A percentile compares a stretch with the other conserved stretches of the same genome.
Evolutionary conservation across 2,797 vertebrate species (phyloP).

Genomic region (Crax fasciolata): DNA sequence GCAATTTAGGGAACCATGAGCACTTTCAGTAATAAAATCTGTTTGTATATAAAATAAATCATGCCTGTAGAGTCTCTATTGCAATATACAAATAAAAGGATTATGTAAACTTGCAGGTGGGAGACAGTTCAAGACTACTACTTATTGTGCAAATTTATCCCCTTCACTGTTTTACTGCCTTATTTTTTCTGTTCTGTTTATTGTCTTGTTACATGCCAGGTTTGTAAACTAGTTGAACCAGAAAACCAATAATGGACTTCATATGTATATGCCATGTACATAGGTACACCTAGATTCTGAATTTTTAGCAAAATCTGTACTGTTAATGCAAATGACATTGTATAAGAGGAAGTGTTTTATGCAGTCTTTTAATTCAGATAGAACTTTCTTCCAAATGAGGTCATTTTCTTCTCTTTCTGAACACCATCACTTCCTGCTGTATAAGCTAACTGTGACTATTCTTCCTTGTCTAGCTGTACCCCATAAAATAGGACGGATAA

Average conservation of each 20-base stretch:
- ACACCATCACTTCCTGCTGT: neutral
- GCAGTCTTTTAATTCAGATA: neutral
- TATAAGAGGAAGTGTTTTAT: neutral
- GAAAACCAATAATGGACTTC: neutral
- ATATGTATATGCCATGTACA: neutral
- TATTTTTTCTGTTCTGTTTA: neutral
- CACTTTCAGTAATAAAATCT: neutral
- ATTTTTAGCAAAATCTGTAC: neutral
- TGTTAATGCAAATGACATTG: neutral
- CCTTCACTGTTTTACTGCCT: neutral
- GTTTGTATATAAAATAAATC: neutral
- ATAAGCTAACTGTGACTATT: conserved; percentile 30
- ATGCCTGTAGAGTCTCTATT: neutral
- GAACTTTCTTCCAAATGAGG: neutral
- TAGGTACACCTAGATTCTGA: neutral
- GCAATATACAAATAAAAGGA: neutral
- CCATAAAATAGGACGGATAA: conserved; percentile 98
- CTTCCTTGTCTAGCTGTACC: conserved; percentile 89
- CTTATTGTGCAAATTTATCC: neutral
- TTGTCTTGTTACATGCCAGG: neutral
- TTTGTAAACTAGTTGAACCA: conserved; percentile 10
- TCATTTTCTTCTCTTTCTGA: neutral
- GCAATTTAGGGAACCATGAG: neutral
- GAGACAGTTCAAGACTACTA: conserved; percentile 6
- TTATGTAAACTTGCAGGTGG: neutral